Base-by-base conservation (phyloP, 2,797 vertebrate species). In the Oreortyx pictus region DNA sequence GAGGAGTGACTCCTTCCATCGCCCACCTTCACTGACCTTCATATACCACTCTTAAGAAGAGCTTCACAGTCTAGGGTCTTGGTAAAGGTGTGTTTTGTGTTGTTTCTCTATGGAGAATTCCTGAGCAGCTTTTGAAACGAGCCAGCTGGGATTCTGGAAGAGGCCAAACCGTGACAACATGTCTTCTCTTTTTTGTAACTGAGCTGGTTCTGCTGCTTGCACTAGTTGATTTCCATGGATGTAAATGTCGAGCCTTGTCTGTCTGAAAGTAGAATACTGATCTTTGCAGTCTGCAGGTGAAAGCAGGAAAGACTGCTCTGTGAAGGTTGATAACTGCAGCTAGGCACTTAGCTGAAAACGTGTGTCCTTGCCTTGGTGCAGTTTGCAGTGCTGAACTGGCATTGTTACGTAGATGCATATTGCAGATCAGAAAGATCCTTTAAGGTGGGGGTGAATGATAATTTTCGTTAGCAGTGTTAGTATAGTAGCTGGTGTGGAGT, bases 171-270 rank as follows among this genome's bases (percentile, higher is more conserved):
- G 0, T 66, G 67, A 39, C 59, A 33, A 54, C 1, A 0, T 5
- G 52, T 82, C n/a, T 60, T 68, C 60, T 44, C 33, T 44, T 14
- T 67, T 8, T 31, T 80, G 76, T 77, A 59, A 75, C 79, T 89
- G 49, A 83, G n/a, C 95, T 93, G 89, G 94, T 95, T 96, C 73
- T 93, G 82, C 95, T 81, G 87, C 91, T 85, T 93, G 79, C 92
- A 33, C 89, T 35, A n/a, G 78, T 88, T 50, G 73, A 89, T 64
- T 77, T 93, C 54, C 56, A 20, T 27, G 72, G 18, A 11, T 54
- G 41, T 62, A 56, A 78, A 62, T 2, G 3, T 35, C 66, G 66
- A 35, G 12, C 46, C 27, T 37, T 25, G 22, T 73, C 35, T 86
- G 35, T 52, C 31, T 78, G 80, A 72, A 82, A 37, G 80, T 24